These are phyloP conservation scores for Argyresthia goedartella DNA, from an alignment of 2,888 invertebrate species.

Conservation along the genomic window DNA sequence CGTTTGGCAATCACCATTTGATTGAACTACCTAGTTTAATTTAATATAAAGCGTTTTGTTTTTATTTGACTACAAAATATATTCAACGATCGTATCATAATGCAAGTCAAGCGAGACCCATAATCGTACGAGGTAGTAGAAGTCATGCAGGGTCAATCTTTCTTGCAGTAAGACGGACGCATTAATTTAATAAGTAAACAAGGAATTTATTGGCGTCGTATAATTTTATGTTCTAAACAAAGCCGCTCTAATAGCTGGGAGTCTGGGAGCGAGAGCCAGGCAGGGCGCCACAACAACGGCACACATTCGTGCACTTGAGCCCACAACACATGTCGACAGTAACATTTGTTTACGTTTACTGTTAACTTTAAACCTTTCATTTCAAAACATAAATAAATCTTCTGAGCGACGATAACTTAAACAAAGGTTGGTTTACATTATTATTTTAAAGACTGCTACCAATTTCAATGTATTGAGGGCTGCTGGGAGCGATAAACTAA, in stretches of 20 bases:
- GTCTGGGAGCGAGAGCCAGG: constrained; percentile 14
- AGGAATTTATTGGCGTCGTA: constrained; percentile 66
- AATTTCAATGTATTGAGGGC: neutral
- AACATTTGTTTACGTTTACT: constrained; percentile 52
- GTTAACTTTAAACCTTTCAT: constrained; percentile 42
- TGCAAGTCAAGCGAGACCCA: constrained; percentile 7
- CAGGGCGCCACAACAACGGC: constrained; percentile 12
- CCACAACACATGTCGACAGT: constrained; percentile 48
- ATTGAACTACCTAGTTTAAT: neutral
- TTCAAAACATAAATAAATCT: constrained; percentile 43
- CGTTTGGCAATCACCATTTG: neutral
- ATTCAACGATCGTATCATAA: neutral
- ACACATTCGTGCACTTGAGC: constrained; percentile 53
- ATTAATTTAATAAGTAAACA: constrained; percentile 62
- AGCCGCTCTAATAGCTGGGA: constrained; percentile 33
- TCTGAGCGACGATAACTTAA: constrained; percentile 27
- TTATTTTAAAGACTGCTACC: neutral
- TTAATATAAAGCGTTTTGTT: neutral
- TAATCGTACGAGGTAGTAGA: constrained; percentile 1
- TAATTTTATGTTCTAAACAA: constrained; percentile 69
- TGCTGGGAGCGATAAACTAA: neutral
- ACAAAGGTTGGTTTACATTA: constrained; percentile 21
- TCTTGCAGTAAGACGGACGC: constrained; percentile 37
- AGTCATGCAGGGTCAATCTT: constrained; percentile 24
- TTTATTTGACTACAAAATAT: neutral